Evolutionary conservation across 2,797 vertebrate species (phyloP).

Genomic region (Halcyon badia): DNA sequence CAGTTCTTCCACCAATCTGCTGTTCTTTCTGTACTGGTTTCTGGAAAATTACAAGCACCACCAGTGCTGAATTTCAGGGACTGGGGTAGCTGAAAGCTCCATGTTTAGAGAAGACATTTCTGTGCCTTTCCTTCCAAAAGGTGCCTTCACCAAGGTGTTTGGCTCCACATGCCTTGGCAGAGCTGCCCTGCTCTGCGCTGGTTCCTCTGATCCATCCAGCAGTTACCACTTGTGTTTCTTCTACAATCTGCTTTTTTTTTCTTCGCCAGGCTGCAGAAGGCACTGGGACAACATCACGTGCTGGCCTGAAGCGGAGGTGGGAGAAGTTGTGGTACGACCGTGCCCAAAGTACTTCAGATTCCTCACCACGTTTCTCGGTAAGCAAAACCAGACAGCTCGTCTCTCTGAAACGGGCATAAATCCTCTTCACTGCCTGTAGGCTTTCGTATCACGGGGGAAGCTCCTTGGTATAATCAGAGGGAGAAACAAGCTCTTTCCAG

Average conservation of each 20-base stretch:
- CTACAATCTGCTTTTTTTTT: background rate
- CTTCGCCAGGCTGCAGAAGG: conserved; percentile 86
- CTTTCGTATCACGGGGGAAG: background rate
- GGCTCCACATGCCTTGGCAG: background rate
- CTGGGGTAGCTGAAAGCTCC: accelerated
- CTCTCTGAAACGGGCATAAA: background rate
- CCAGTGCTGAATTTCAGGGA: background rate
- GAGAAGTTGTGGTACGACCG: conserved; percentile 86
- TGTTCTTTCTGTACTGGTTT: background rate
- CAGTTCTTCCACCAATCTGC: accelerated
- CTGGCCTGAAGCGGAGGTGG: conserved; percentile 89
- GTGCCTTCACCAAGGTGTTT: accelerated
- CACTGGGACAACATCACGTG: conserved; percentile 95
- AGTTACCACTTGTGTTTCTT: accelerated
- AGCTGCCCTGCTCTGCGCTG: background rate
- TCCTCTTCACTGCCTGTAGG: background rate
- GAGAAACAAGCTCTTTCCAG: background rate
- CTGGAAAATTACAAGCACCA: background rate
- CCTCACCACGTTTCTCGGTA: conserved; percentile 87
- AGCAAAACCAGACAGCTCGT: conserved; percentile 1
- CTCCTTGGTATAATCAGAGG: background rate
- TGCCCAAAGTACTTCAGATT: conserved; percentile 90
- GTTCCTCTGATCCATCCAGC: background rate
- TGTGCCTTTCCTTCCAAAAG: background rate
- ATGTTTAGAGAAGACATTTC: background rate